phyloP scores from a whole-genome alignment of 2,113 vertebrate species.

The Edolisoma coerulescens region DNA sequence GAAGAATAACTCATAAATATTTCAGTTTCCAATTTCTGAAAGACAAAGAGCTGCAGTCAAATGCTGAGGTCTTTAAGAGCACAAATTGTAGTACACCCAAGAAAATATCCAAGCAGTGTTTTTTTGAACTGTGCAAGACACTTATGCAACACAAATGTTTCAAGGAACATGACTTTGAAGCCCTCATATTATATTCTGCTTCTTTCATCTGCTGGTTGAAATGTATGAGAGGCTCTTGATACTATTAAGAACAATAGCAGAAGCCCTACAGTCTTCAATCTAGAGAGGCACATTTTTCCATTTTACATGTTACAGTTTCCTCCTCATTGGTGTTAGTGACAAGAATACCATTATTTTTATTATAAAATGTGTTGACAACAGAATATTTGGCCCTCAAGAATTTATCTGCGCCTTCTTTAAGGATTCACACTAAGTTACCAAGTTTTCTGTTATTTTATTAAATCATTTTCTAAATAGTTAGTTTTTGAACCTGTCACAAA shows the following conservation, averaged over 20 bases:
- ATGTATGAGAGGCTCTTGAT: neutral
- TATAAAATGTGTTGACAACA: neutral
- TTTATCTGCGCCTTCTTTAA: neutral
- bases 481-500: neutral
- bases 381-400: neutral
- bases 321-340: neutral
- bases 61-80: neutral
- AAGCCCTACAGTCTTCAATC: neutral
- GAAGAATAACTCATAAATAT: neutral
- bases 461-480: neutral
- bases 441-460: neutral
- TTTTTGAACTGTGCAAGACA: neutral
- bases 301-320: neutral
- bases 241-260: neutral
- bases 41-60: neutral
- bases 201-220: neutral
- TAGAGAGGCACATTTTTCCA: neutral
- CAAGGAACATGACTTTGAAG: neutral
- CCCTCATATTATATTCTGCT: neutral
- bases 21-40: neutral
- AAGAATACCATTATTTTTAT: fast-evolving
- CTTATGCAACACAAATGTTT: neutral
- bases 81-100: neutral
- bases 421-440: neutral
- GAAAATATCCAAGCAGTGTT: neutral